Percentiles rank a stretch among this genome's conserved stretches.
phyloP scores from a whole-genome alignment of 2,113 vertebrate genomes.

The Semicossyphus pulcher region DNA sequence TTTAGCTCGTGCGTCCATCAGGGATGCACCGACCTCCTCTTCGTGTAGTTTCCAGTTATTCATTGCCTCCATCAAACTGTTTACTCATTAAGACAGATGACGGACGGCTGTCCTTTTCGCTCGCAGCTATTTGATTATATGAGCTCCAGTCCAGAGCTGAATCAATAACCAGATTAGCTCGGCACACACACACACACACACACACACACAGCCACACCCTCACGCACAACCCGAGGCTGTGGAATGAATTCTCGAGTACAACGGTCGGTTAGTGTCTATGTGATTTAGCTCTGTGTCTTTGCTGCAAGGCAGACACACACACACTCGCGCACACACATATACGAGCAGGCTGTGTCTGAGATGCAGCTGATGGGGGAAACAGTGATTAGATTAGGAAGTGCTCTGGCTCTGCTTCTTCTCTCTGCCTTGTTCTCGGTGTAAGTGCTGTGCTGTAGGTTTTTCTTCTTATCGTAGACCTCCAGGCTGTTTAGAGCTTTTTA shows the following conservation, averaged over 20 bases:
- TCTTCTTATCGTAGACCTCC: slow-evolving; percentile 63
- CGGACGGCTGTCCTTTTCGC: slow-evolving; percentile 72
- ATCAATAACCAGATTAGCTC: slow-evolving; percentile 79
- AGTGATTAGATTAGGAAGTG: slow-evolving; percentile 81
- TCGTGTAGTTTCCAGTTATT: slow-evolving; percentile 59
- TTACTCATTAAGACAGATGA: slow-evolving; percentile 79
- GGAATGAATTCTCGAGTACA: slow-evolving; percentile 71
- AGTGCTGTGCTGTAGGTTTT: slow-evolving; percentile 66
- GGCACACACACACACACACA: slow-evolving; percentile 6
- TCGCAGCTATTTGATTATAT: slow-evolving; percentile 79
- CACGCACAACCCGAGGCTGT: slow-evolving; percentile 46
- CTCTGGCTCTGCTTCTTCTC: slow-evolving; percentile 63
- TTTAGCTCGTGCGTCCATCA: slow-evolving; percentile 29
- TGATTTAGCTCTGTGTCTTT: slow-evolving; percentile 71
- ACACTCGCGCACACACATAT: slow-evolving; percentile 16
- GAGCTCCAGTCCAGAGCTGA: slow-evolving; percentile 72
- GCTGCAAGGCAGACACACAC: slow-evolving; percentile 62
- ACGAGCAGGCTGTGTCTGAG: slow-evolving; percentile 54
- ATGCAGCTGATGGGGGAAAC: slow-evolving; percentile 75
- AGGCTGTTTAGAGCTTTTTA: slow-evolving; percentile 70
- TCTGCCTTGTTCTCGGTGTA: slow-evolving; percentile 35
- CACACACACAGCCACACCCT: slow-evolving; percentile 38
- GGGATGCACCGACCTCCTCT: slow-evolving; percentile 29
- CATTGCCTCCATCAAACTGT: slow-evolving; percentile 68
- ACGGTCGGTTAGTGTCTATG: slow-evolving; percentile 60